phyloP scores from a whole-genome alignment of 2,888 invertebrate genomes.

The Mechanitis messenoides region DNA sequence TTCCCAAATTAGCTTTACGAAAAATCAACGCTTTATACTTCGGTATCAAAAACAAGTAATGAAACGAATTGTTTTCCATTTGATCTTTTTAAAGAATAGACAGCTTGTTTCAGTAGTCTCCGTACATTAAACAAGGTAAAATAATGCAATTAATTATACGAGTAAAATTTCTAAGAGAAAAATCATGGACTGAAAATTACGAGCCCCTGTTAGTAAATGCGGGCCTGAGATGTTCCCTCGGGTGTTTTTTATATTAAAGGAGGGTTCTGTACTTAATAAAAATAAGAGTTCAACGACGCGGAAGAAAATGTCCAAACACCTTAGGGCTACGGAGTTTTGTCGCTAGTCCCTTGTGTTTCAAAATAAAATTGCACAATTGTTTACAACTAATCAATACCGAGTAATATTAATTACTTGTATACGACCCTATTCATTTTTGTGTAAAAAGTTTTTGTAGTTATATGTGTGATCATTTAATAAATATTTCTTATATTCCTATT shows the following conservation, averaged over 20 bases:
- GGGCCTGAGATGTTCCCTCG: slow-evolving; percentile 42
- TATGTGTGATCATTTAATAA: too few relatives aligned
- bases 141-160: slow-evolving; percentile 49
- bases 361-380: too few relatives aligned
- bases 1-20: not conserved
- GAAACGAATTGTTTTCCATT: not conserved
- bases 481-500: too few relatives aligned
- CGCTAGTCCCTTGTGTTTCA: slow-evolving; percentile 11
- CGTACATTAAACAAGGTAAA: slow-evolving; percentile 21
- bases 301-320: slow-evolving; percentile 51
- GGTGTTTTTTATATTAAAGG: slow-evolving; percentile 66
- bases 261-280: slow-evolving; percentile 66
- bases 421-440: too few relatives aligned
- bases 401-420: too few relatives aligned
- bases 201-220: slow-evolving; percentile 46
- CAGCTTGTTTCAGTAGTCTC: slow-evolving; percentile 7
- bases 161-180: slow-evolving; percentile 47
- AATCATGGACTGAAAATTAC: slow-evolving; percentile 60
- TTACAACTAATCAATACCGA: too few relatives aligned
- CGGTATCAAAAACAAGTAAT: not conserved
- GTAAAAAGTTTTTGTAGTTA: too few relatives aligned
- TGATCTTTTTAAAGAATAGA: not conserved
- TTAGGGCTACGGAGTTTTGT: slow-evolving; percentile 39
- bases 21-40: not conserved
- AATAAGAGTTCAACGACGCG: slow-evolving; percentile 51